Conservation (phyloP, 2,797 vertebrate species). For the Varecia variegata region DNA sequence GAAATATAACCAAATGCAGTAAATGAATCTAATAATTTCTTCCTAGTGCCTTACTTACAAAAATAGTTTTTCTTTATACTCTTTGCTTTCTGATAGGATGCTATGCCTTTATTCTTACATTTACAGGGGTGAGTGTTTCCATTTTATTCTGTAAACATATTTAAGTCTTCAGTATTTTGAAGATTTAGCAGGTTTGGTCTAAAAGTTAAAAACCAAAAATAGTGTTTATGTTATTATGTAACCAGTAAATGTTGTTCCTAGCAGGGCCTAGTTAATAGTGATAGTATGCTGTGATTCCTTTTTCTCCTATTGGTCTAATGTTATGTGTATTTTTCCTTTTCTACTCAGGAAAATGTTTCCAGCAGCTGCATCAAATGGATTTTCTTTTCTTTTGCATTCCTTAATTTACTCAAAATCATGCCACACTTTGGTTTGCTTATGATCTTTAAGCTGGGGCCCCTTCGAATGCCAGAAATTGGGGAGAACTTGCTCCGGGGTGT, state of each 20-base stretch:
- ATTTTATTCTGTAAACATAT: constrained; percentile 32
- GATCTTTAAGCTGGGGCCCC: neutral
- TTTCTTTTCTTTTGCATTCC: neutral
- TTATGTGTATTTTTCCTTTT: constrained; percentile 3
- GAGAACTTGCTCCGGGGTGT: neutral
- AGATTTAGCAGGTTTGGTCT: neutral
- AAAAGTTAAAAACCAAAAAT: neutral
- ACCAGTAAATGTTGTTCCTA: neutral
- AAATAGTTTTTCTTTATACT: neutral
- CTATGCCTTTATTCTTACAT: neutral
- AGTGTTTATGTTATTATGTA: neutral
- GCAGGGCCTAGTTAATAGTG: neutral
- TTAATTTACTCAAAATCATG: neutral
- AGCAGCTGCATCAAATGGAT: neutral
- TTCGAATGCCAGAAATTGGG: neutral
- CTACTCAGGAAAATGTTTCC: neutral
- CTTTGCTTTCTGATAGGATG: neutral
- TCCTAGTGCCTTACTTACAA: neutral
- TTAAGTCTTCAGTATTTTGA: neutral
- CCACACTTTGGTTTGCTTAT: neutral
- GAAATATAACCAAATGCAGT: neutral
- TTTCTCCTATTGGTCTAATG: neutral
- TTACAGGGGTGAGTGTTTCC: neutral
- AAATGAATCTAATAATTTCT: neutral
- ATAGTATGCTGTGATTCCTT: neutral